These are phyloP conservation scores for Mizuhopecten yessoensis DNA, from an alignment of 1,140 invertebrate species.

Conservation along the genomic window DNA sequence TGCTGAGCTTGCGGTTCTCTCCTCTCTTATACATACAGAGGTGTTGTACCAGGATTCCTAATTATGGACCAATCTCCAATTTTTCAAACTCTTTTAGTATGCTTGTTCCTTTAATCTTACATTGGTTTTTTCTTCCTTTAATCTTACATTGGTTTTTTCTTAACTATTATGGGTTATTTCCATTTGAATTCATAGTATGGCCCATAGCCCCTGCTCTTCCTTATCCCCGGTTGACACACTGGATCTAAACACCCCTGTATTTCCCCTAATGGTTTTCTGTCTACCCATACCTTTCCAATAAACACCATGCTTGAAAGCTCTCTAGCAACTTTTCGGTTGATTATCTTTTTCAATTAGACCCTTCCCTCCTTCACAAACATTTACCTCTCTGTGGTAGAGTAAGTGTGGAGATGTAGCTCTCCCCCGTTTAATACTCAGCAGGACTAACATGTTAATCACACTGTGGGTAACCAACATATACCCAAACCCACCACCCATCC, in stretches of 20 bases:
- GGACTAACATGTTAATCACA: neutral
- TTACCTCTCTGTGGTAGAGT: neutral
- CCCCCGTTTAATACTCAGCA: neutral
- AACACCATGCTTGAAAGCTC: neutral
- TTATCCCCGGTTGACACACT: too few species aligned
- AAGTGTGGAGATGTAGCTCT: neutral
- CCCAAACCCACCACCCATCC: neutral
- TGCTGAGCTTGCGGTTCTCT: neutral
- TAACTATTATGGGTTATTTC: neutral
- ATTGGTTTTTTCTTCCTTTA: too few species aligned
- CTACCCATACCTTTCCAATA: neutral
- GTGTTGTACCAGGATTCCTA: too few species aligned
- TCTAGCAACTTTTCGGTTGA: neutral
- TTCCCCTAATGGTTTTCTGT: neutral
- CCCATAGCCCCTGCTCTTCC: neutral
- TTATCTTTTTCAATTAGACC: neutral
- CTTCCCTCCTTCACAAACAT: neutral
- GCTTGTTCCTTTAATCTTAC: too few species aligned
- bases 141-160: neutral
- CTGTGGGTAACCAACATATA: neutral
- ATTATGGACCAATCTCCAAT: too few species aligned
- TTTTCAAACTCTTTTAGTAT: too few species aligned
- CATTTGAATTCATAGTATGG: neutral
- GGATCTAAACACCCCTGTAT: too few species aligned
- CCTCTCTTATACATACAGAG: neutral